A percentile compares a stretch with the other conserved stretches of the same genome.
phyloP scores from a whole-genome alignment of 53 echinoderm and acorn worm species.

The Holothuria scabra region DNA sequence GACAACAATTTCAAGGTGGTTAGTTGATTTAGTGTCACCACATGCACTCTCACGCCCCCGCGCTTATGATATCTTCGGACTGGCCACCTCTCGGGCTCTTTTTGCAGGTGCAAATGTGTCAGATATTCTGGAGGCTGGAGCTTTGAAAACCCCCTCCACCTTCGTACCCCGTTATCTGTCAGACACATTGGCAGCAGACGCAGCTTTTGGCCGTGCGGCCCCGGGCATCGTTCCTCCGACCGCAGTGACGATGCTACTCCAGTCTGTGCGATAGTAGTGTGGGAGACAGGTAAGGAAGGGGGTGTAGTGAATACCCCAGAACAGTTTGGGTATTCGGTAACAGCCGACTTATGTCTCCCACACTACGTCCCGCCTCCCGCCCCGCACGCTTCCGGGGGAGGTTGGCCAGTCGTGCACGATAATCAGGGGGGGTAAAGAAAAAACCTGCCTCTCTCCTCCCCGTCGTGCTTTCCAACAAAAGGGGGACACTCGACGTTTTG shows the following conservation, averaged over 20 bases:
- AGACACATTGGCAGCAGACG: too few relatives aligned
- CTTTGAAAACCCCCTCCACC: not conserved
- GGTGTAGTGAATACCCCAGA: constrained; percentile 16
- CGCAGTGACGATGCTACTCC: constrained; percentile 5
- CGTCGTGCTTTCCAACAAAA: not conserved
- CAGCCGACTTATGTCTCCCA: not conserved
- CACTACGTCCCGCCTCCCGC: constrained; percentile 19
- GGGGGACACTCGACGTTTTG: not conserved
- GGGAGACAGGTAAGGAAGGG: not conserved
- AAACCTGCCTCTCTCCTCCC: constrained; percentile 4
- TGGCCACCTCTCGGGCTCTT: constrained; percentile 14
- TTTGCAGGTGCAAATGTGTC: constrained; percentile 4
- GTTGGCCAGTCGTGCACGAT: not conserved
- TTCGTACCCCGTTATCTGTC: too few relatives aligned
- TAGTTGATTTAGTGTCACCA: not conserved
- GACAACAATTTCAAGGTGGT: not conserved
- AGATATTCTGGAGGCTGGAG: constrained; percentile 5
- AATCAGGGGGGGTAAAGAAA: not conserved
- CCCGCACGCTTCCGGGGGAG: constrained; percentile 17
- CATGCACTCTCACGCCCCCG: constrained; percentile 6
- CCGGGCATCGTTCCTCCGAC: constrained; percentile 12
- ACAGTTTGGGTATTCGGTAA: not conserved
- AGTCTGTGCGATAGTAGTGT: constrained; percentile 17
- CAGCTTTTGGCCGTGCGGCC: not conserved
- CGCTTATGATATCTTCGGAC: constrained; percentile 2